Evolutionary conservation across 2,797 vertebrate genomes (phyloP), one percentile per base, ranked within the genome.

Genomic region (Esox masquinongy): DNA sequence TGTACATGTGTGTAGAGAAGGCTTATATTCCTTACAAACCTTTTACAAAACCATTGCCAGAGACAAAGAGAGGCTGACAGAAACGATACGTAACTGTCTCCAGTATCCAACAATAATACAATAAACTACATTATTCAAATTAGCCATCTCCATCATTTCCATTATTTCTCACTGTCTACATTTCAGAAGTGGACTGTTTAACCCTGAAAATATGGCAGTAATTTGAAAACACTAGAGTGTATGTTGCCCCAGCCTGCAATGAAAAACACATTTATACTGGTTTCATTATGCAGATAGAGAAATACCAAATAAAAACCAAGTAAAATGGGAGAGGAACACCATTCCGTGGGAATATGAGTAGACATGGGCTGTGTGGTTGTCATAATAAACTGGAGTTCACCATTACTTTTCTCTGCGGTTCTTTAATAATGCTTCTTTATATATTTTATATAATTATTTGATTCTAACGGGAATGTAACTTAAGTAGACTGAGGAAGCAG

Each of bases 351-450:
- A 93, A 91, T 83, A 61, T 39, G 77, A 76, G 82, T 85, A 76
- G 70, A 15, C 63, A 0, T 85, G 78, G 76, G 70, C 77, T 87
- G 80, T 91, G 91, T 80, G 91, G 90, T 92, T 77, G 29, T 75
- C 77, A 77, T 83, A 88, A 90, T 75, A 81, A 90, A 84, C 81
- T 76, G 72, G 80, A 85, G 68, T 89, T 82, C 83, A 75, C 85
- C 87, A 78, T 81, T 78, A 77, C 82, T 56, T 72, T 80, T 82
- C 83, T 71, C 86, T 90, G 91, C 17, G 88, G 91, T 85, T 86
- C 82, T 86, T 90, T 89, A 89, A 88, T 90, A 88, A 85, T 82
- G 82, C 81, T 80, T 75, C 78, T 88, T 82, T 85, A 84, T 88
- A 81, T 88, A 75, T 86, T 86, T 87, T 83, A 83, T 85, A 79